A percentile compares a stretch with the other conserved stretches of the same genome.
Evolutionary conservation across 2,888 invertebrate genomes (phyloP).

Genomic region (Chouioia cunea): DNA sequence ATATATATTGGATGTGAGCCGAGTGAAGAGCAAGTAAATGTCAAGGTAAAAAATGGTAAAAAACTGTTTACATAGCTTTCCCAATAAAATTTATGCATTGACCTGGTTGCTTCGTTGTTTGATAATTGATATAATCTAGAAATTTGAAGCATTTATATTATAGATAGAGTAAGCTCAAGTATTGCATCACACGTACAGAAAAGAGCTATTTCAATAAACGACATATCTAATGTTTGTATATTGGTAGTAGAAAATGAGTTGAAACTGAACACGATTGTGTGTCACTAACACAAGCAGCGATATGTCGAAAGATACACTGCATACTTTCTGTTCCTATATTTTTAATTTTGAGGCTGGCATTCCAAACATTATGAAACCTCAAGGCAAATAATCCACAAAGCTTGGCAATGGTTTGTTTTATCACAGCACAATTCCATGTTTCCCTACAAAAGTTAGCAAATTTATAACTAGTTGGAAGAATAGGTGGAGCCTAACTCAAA

Average conservation of each 20-base stretch:
- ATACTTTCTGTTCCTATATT: slow-evolving; percentile 14
- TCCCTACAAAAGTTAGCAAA: not conserved
- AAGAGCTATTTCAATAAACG: no score
- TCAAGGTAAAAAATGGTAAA: not conserved
- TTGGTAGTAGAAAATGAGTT: slow-evolving; percentile 6
- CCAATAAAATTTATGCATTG: slow-evolving; percentile 18
- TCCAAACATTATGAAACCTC: not conserved
- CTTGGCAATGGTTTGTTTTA: not conserved
- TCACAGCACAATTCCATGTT: not conserved
- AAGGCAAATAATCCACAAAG: not conserved
- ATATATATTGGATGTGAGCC: slow-evolving; percentile 1
- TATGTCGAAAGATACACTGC: slow-evolving; percentile 25
- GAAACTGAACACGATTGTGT: slow-evolving; percentile 13
- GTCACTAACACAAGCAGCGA: slow-evolving; percentile 18
- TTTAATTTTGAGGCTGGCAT: slow-evolving; percentile 8
- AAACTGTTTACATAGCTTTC: not conserved
- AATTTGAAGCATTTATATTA: not conserved
- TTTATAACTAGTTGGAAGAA: not conserved
- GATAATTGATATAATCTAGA: slow-evolving; percentile 7
- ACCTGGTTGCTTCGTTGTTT: slow-evolving; percentile 20
- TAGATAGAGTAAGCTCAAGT: no score
- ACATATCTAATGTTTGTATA: not conserved
- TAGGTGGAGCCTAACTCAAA: slow-evolving; percentile 11
- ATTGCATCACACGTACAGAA: no score
- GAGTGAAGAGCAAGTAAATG: not conserved